Evolutionary conservation across 2,888 invertebrate genomes (phyloP).

Genomic region (Folsomia manolachei): DNA sequence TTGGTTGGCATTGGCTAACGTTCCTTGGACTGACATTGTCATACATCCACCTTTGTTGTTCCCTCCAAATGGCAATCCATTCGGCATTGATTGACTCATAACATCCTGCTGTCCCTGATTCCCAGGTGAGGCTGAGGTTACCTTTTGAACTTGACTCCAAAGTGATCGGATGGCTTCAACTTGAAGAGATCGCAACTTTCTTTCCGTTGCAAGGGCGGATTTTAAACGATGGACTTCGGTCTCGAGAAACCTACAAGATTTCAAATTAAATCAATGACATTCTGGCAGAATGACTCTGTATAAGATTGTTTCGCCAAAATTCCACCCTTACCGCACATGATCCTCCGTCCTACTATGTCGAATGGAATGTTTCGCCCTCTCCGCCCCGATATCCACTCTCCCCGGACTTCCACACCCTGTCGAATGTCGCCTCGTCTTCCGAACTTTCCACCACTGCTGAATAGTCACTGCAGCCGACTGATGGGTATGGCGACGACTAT

Average conservation of each 20-base stretch:
- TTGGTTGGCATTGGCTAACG: background rate
- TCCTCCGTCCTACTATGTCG: slow-evolving; percentile 47
- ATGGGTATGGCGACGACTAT: background rate
- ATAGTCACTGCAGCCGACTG: slow-evolving; percentile 43
- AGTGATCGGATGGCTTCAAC: slow-evolving; percentile 87
- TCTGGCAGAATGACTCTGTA: background rate
- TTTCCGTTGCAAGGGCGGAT: slow-evolving; percentile 76
- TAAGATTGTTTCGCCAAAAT: background rate
- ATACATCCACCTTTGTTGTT: slow-evolving; percentile 18
- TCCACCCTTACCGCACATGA: slow-evolving; percentile 38
- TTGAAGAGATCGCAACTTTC: slow-evolving; percentile 79
- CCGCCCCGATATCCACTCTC: slow-evolving; percentile 31
- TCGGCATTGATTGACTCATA: slow-evolving; percentile 47
- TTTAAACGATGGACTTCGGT: slow-evolving; percentile 82
- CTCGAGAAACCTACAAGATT: slow-evolving; percentile 65
- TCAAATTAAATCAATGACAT: background rate
- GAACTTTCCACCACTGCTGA: slow-evolving; percentile 47
- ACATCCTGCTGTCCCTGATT: background rate
- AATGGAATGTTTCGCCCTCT: slow-evolving; percentile 44
- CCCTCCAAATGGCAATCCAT: slow-evolving; percentile 32
- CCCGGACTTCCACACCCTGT: slow-evolving; percentile 13
- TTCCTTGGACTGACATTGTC: slow-evolving; percentile 37
- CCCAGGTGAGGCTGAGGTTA: background rate
- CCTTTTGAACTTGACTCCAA: slow-evolving; percentile 58
- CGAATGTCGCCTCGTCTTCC: slow-evolving; percentile 1